These are phyloP conservation scores for Notarius quadriscutis DNA, from an alignment of 2,113 vertebrate genomes.

Conservation along the genomic window DNA sequence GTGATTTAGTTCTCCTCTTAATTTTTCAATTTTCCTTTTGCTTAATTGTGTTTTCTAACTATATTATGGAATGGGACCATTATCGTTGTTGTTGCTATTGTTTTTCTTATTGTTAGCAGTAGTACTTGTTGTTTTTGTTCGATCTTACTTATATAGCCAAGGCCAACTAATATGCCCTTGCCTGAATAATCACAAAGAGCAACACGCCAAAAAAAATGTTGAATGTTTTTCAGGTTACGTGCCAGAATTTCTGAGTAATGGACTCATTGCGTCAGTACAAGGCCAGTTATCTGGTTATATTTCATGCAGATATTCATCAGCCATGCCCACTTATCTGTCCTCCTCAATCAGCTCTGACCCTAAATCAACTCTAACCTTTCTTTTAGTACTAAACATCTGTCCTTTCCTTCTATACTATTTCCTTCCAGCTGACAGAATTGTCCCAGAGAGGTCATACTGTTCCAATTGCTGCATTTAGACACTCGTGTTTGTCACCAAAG, in stretches of 20 bases:
- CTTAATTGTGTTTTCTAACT: neutral
- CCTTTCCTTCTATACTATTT: neutral
- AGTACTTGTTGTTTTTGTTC: neutral
- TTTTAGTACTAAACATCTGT: neutral
- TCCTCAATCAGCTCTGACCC: neutral
- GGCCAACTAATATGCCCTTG: neutral
- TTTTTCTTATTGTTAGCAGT: neutral
- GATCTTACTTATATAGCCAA: neutral
- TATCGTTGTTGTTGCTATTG: neutral
- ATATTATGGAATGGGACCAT: neutral
- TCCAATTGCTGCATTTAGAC: neutral
- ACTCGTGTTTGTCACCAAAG: neutral
- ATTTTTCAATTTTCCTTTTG: neutral
- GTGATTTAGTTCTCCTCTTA: neutral
- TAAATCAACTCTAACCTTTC: neutral
- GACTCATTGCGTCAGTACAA: neutral
- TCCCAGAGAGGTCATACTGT: neutral
- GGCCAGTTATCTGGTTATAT: neutral
- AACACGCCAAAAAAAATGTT: neutral
- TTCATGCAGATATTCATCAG: neutral
- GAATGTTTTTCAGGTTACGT: neutral
- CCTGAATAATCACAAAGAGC: neutral
- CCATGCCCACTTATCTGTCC: neutral
- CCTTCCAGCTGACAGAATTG: conserved; percentile 3
- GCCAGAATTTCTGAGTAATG: neutral